phyloP scores from a whole-genome alignment of 2,888 invertebrate species.

The Epinotia bilunana region DNA sequence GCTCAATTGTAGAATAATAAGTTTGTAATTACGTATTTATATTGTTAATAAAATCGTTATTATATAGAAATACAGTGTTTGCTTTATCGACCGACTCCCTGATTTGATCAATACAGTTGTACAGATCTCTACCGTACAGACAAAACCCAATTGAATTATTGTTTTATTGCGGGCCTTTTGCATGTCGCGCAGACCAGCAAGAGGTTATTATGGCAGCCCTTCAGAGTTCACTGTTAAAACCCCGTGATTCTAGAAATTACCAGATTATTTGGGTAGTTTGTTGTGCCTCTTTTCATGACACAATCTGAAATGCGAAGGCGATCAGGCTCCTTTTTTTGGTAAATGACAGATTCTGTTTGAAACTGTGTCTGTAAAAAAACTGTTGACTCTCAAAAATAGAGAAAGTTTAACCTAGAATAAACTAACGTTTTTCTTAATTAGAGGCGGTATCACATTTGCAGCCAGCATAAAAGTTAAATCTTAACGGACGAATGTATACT shows the following conservation, averaged over 20 bases:
- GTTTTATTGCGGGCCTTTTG: background rate
- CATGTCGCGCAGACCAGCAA: no score
- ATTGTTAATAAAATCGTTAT: constrained; percentile 85
- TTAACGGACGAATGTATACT: background rate
- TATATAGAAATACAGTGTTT: constrained; percentile 67
- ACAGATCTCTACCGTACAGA: background rate
- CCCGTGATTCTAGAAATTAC: no score
- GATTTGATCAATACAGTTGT: constrained; percentile 13
- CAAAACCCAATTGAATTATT: constrained; percentile 11
- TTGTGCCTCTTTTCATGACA: no score
- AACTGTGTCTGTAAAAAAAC: background rate
- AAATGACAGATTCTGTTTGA: no score
- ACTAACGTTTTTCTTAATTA: constrained; percentile 16
- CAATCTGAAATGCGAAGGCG: no score
- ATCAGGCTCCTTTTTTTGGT: no score
- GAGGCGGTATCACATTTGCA: constrained; percentile 38
- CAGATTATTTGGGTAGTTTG: no score
- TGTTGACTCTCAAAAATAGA: background rate
- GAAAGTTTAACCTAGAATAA: background rate
- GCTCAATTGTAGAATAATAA: constrained; percentile 82
- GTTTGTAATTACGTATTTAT: constrained; percentile 84
- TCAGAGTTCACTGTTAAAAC: no score
- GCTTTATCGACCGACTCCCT: constrained; percentile 30
- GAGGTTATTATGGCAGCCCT: background rate
- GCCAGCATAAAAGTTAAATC: background rate